These are phyloP conservation scores for Eurypyga helias DNA, from an alignment of 2,113 vertebrate species.

Conservation along the genomic window DNA sequence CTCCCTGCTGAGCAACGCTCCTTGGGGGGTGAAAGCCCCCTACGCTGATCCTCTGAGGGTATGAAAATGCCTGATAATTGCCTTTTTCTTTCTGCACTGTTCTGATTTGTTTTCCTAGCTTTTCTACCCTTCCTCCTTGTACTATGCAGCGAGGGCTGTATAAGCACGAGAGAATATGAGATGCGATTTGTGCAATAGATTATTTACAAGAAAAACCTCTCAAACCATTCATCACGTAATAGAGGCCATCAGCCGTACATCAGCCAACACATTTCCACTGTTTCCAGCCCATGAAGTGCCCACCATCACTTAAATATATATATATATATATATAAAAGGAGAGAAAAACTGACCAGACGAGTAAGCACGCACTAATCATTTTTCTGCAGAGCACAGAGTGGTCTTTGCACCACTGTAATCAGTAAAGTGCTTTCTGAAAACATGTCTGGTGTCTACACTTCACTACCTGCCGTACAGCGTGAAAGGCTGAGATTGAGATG, in stretches of 20 bases:
- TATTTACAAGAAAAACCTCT: background rate
- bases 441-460: slow-evolving; percentile 16
- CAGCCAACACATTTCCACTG: background rate
- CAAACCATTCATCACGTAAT: background rate
- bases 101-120: background rate
- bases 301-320: background rate
- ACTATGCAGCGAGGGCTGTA: rapidly evolving
- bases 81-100: background rate
- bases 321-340: background rate
- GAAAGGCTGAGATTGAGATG: slow-evolving; percentile 46
- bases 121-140: background rate
- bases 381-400: slow-evolving; percentile 4
- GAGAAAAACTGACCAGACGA: background rate
- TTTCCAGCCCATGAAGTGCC: background rate
- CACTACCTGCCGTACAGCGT: background rate
- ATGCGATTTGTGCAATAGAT: background rate
- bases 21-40: background rate
- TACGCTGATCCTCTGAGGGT: rapidly evolving
- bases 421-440: slow-evolving; percentile 37
- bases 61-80: background rate
- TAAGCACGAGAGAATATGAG: rapidly evolving
- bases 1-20: background rate
- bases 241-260: background rate
- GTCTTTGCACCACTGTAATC: background rate
- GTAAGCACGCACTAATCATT: background rate